Evolutionary conservation across 2,113 vertebrate genomes (phyloP).

Genomic region (Phyllopteryx taeniolatus): DNA sequence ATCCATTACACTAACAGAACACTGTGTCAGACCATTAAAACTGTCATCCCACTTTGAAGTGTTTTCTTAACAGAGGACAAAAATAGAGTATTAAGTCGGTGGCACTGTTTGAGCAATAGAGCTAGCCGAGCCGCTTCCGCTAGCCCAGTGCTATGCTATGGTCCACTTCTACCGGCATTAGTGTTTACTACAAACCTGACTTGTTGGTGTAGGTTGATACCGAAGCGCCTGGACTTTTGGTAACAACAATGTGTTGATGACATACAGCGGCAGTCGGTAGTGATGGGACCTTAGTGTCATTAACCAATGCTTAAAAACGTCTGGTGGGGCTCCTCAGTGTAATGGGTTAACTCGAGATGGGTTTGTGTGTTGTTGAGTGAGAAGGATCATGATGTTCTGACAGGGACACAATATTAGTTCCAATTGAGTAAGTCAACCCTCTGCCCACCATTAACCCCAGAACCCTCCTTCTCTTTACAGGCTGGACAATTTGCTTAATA

Average conservation of each 20-base stretch:
- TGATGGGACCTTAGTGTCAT: conserved; percentile 36
- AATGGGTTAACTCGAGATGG: conserved; percentile 72
- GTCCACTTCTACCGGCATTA: conserved; percentile 14
- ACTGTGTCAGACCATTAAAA: conserved; percentile 41
- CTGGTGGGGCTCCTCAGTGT: conserved; percentile 74
- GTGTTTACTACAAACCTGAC: conserved; percentile 26
- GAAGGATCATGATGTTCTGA: conserved; percentile 64
- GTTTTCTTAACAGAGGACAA: conserved; percentile 38
- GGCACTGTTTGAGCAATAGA: conserved; percentile 19
- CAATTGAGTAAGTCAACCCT: conserved; percentile 99
- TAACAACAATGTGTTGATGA: conserved; percentile 16
- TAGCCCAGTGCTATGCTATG: conserved; percentile 20
- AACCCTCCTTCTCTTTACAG: conserved; percentile 99
- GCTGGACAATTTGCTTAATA: conserved; percentile 99
- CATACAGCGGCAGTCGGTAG: conserved; percentile 22
- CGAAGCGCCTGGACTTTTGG: conserved; percentile 15
- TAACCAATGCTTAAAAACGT: conserved; percentile 41
- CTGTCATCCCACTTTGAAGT: conserved; percentile 41
- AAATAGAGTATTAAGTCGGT: conserved; percentile 20
- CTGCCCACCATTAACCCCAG: conserved; percentile 99
- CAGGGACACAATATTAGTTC: conserved; percentile 94
- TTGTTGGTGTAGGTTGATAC: conserved; percentile 23
- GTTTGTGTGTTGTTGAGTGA: conserved; percentile 75
- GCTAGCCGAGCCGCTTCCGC: conserved; percentile 22
- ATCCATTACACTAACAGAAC: conserved; percentile 75